Base-by-base conservation (phyloP, 2,113 vertebrate species). In the Macquaria australasica region DNA sequence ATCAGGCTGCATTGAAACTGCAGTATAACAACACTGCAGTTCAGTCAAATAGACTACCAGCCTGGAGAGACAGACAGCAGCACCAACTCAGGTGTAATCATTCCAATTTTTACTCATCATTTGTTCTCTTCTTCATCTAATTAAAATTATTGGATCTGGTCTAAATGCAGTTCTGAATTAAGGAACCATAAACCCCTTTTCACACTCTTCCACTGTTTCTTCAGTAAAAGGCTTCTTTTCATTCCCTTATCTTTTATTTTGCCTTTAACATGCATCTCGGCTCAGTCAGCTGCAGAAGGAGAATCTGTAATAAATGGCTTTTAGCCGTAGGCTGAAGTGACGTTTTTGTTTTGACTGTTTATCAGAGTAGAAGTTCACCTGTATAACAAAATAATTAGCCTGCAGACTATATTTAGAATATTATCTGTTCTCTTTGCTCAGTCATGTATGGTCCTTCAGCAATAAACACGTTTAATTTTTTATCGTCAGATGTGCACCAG, bases 381-480 rank as follows among this genome's bases (percentile, higher is more conserved):
- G 63, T 74, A 56, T 48, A 59, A 73, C 6, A 83, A 60, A 77
- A 25, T 60, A 55, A 83, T 85, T 82, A 89, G 20, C 58, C 10
- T 16, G 55, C 16, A 63, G 51, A 73, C 72, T 43, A 53, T 53
- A 28, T 45, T 45, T 72, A 18, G 23, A 58, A 58, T 80, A 21
- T 59, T 43, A 56, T 73, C 28, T 51, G 8, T 55, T 53, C 18
- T 71, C 20, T 6, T 53, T 41, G 7, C 43, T 51, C 56, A 43
- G 37, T 63, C 25, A 11, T 14, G 16, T 56, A 62, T 62, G 34
- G n/a, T 53, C 23, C 39, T 58, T 82, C 8, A 56, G 45, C 51
- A 71, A 43, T 73, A 48, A 79, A 70, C 69, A 78, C 9, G 23
- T 69, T 82, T 0, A 50, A 80, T 31, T 63, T 59, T 70, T 58